Conservation (phyloP, 2,797 vertebrate genomes). For the Salmo trutta region DNA sequence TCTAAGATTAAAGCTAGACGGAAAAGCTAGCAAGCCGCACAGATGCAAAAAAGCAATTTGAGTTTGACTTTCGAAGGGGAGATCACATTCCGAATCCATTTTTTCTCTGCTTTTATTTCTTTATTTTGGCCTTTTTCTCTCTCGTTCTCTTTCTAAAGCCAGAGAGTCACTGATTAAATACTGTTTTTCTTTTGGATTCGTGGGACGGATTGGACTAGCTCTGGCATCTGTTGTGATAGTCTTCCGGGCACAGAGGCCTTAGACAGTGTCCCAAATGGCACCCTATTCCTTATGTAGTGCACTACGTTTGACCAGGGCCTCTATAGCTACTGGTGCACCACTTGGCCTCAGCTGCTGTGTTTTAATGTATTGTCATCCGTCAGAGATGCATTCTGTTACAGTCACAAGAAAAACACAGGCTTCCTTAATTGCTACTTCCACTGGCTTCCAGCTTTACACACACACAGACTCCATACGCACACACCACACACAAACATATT, state of each 20-base stretch:
- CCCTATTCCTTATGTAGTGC: background rate
- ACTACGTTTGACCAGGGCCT: background rate
- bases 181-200: constrained; percentile 51
- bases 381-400: constrained; percentile 48
- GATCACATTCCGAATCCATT: background rate
- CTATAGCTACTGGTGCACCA: constrained; percentile 46
- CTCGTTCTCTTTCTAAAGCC: constrained; percentile 28
- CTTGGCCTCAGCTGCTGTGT: constrained; percentile 58
- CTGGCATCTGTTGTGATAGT: constrained; percentile 55
- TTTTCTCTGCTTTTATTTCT: constrained; percentile 17
- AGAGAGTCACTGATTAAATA: constrained; percentile 60
- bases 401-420: constrained; percentile 60
- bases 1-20: constrained; percentile 50
- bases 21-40: no score
- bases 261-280: background rate
- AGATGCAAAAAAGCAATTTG: no score
- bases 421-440: constrained; percentile 66
- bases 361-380: constrained; percentile 68
- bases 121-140: background rate
- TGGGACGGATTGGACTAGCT: constrained; percentile 48
- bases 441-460: constrained; percentile 36
- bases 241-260: constrained; percentile 32
- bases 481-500: background rate
- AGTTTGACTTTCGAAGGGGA: no score
- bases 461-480: constrained; percentile 12